A percentile compares a stretch with the other conserved stretches of the same genome.
Evolutionary conservation across 2,888 invertebrate species (phyloP).

Genomic region (Drosophila koepferae): DNA sequence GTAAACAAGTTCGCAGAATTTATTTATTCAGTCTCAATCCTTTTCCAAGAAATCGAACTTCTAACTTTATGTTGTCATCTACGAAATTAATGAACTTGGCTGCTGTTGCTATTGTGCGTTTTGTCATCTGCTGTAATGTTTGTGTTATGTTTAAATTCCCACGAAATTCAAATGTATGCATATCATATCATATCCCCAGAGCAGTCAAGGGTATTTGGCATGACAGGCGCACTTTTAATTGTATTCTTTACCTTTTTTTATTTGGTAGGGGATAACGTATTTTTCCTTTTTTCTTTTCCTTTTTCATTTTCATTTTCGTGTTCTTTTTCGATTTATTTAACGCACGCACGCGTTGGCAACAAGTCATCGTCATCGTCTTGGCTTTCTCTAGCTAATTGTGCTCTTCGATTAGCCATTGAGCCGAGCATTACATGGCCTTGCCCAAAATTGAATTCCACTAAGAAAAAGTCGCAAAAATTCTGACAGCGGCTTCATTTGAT

Average conservation of each 20-base stretch:
- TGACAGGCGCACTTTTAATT: conserved; percentile 14
- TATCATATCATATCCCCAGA: no score
- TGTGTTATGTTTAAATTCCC: not conserved
- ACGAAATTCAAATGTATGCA: not conserved
- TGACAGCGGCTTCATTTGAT: conserved; percentile 60
- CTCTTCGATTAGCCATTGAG: conserved; percentile 57
- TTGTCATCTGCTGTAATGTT: not conserved
- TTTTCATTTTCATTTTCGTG: not conserved
- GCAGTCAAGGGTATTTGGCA: conserved; percentile 6
- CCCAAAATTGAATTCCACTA: conserved; percentile 53
- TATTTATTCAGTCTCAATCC: not conserved
- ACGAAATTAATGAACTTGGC: not conserved
- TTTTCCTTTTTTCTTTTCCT: not conserved
- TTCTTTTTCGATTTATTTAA: conserved; percentile 50
- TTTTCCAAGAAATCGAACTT: not conserved
- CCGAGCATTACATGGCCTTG: conserved; percentile 34
- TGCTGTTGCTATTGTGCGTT: not conserved
- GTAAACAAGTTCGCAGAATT: not conserved
- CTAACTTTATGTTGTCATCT: not conserved
- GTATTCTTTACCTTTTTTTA: conserved; percentile 12
- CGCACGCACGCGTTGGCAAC: conserved; percentile 55
- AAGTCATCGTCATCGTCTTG: conserved; percentile 60
- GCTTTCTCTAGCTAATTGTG: conserved; percentile 57
- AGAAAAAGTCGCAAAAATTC: conserved; percentile 20
- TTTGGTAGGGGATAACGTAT: not conserved